Evolutionary conservation across 2,888 invertebrate genomes (phyloP).

Genomic region (Galeruca laticollis): DNA sequence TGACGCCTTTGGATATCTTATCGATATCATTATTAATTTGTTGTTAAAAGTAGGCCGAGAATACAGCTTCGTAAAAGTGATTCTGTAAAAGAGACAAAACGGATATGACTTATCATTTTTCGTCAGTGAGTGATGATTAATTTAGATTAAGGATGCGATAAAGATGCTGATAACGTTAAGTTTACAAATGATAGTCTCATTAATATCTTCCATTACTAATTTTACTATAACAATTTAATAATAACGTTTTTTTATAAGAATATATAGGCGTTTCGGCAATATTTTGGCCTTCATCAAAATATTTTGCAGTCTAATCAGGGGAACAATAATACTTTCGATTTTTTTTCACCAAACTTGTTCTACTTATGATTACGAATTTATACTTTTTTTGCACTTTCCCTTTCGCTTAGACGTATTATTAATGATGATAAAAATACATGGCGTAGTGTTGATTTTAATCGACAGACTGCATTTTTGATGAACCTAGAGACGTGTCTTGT

Average conservation of each 20-base stretch:
- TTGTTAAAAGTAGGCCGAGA: background rate
- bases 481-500: slow-evolving; percentile 18
- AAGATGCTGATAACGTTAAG: background rate
- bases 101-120: slow-evolving; percentile 9
- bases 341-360: slow-evolving; percentile 13
- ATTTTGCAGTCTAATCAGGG: background rate
- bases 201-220: too few species aligned
- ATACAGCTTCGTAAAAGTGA: background rate
- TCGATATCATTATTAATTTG: slow-evolving; percentile 1
- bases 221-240: too few species aligned
- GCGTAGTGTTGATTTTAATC: slow-evolving; percentile 25
- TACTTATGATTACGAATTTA: slow-evolving; percentile 21
- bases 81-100: background rate
- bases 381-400: slow-evolving; percentile 23
- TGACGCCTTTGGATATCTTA: slow-evolving; percentile 1
- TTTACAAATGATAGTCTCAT: too few species aligned
- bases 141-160: slow-evolving; percentile 1
- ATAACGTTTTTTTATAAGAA: too few species aligned
- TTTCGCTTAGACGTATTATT: slow-evolving; percentile 29
- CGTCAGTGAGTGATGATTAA: background rate
- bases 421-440: slow-evolving; percentile 32
- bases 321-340: slow-evolving; percentile 11
- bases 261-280: too few species aligned
- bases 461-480: slow-evolving; percentile 24
- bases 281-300: too few species aligned